Conservation (phyloP, 2,797 vertebrate genomes). For the Gallinago stenura region DNA sequence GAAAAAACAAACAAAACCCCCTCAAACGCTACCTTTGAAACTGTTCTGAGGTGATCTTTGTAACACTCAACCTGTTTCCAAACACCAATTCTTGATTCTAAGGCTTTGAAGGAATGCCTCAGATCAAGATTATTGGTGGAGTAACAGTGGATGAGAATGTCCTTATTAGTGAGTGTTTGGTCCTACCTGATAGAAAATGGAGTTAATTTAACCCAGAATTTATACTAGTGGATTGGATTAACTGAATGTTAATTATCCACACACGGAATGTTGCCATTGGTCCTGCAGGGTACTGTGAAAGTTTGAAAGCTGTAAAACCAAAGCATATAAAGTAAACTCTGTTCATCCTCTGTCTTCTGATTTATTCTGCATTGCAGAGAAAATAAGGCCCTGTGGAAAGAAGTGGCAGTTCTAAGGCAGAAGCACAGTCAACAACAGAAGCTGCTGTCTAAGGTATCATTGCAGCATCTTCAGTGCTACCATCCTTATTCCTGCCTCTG, state of each 20-base stretch:
- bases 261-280: conserved; percentile 7
- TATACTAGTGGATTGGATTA: neutral
- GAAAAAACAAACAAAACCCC: fast-evolving
- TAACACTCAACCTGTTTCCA: neutral
- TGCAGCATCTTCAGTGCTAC: conserved; percentile 57
- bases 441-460: conserved; percentile 77
- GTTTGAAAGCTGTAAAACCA: conserved; percentile 54
- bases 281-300: conserved; percentile 46
- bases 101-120: neutral
- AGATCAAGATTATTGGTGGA: neutral
- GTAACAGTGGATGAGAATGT: neutral
- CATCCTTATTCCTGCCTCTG: conserved; percentile 60
- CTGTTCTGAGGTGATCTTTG: neutral
- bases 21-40: neutral
- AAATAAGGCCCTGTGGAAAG: conserved; percentile 74
- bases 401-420: conserved; percentile 75
- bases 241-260: neutral
- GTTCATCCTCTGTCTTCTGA: conserved; percentile 57
- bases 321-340: conserved; percentile 55
- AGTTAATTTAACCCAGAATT: neutral
- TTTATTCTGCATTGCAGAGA: conserved; percentile 74
- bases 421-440: conserved; percentile 79
- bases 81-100: neutral
- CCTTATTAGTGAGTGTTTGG: neutral
- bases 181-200: neutral